A percentile compares a stretch with the other conserved stretches of the same genome.
Evolutionary conservation across 2,113 vertebrate genomes (phyloP).

Genomic region (Amphiprion ocellaris): DNA sequence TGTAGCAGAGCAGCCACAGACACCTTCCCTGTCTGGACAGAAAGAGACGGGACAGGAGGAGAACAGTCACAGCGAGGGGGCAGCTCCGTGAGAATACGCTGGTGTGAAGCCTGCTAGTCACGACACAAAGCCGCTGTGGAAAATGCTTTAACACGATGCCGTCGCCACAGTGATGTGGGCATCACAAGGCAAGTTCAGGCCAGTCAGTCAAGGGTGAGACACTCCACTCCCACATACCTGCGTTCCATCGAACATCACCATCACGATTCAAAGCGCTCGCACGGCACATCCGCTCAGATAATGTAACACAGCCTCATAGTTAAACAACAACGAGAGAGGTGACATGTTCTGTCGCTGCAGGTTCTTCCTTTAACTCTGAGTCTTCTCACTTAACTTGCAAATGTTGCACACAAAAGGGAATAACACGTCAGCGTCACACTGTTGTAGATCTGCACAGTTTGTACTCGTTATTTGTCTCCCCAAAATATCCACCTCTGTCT

Average conservation of each 20-base stretch:
- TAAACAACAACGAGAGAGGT: neutral
- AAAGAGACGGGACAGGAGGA: conserved; percentile 27
- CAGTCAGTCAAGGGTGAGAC: conserved; percentile 62
- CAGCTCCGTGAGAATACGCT: conserved; percentile 27
- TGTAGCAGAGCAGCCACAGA: conserved; percentile 15
- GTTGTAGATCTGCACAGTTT: neutral
- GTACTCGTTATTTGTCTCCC: conserved; percentile 25
- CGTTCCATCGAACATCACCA: conserved; percentile 26
- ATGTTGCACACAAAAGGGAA: neutral
- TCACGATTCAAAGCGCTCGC: conserved; percentile 54
- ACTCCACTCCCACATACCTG: conserved; percentile 64
- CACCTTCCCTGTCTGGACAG: conserved; percentile 43
- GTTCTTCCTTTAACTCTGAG: neutral
- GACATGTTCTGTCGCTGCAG: neutral
- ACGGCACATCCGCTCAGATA: neutral
- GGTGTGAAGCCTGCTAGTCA: conserved; percentile 64
- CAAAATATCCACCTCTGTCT: neutral
- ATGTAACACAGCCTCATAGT: neutral
- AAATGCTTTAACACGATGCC: conserved; percentile 43
- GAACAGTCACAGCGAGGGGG: conserved; percentile 46
- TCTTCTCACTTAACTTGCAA: conserved; percentile 15
- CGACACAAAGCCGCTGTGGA: conserved; percentile 48
- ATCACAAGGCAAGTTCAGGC: conserved; percentile 51
- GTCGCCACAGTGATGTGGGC: conserved; percentile 46
- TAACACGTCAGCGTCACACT: neutral